Percentiles rank a stretch among this genome's conserved stretches.
phyloP scores from a whole-genome alignment of 1,140 invertebrate species.

The Drosophila repletoides region DNA sequence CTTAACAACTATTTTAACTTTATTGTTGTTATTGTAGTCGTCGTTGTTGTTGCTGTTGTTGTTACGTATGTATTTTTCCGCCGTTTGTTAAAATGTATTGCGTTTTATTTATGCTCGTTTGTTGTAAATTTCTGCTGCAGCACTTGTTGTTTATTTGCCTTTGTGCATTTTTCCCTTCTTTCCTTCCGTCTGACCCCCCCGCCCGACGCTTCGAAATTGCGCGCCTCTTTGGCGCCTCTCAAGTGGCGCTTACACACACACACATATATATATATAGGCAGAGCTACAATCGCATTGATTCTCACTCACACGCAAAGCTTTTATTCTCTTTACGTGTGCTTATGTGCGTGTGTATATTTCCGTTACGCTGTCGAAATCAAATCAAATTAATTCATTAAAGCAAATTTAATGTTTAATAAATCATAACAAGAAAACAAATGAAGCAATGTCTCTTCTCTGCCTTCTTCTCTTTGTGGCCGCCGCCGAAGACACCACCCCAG shows the following conservation, averaged over 20 bases:
- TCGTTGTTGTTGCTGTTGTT: constrained; percentile 22
- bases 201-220: constrained; percentile 60
- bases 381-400: constrained; percentile 77
- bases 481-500: too few species aligned
- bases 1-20: constrained; percentile 72
- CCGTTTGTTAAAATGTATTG: constrained; percentile 66
- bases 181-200: not conserved
- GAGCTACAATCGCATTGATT: too few species aligned
- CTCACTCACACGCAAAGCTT: too few species aligned
- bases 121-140: constrained; percentile 23
- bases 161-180: constrained; percentile 25
- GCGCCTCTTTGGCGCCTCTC: constrained; percentile 54
- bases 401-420: constrained; percentile 77
- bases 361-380: constrained; percentile 64
- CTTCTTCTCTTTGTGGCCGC: not conserved
- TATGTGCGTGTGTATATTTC: constrained; percentile 11
- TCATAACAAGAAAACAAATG: constrained; percentile 65
- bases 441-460: constrained; percentile 23
- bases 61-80: constrained; percentile 54
- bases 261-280: not conserved
- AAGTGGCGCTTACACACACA: constrained; percentile 33
- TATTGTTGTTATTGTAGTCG: constrained; percentile 6
- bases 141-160: constrained; percentile 26
- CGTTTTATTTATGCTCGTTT: constrained; percentile 67
- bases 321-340: not conserved